phyloP scores from a whole-genome alignment of 2,888 invertebrate genomes.

The Erebia epiphron region DNA sequence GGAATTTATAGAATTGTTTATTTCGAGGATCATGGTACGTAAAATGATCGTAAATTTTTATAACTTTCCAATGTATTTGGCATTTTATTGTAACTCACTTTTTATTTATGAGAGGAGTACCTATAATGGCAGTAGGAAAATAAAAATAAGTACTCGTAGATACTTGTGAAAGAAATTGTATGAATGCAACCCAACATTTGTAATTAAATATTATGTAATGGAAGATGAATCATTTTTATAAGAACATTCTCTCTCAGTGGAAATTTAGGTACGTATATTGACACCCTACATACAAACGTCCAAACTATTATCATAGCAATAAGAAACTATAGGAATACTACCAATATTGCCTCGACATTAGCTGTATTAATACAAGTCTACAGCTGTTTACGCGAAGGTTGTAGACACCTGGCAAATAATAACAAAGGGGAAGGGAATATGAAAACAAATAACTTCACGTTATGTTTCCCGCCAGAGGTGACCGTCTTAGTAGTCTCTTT shows the following conservation, averaged over 20 bases:
- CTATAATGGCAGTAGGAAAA: not conserved
- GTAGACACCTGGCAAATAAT: slow-evolving; percentile 78
- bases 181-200: too few relatives aligned
- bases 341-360: slow-evolving; percentile 4
- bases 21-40: slow-evolving; percentile 18
- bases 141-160: not conserved
- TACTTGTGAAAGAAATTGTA: too few relatives aligned
- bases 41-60: slow-evolving; percentile 25
- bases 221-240: too few relatives aligned
- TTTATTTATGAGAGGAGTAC: not conserved
- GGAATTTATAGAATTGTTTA: slow-evolving; percentile 32
- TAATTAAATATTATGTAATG: too few relatives aligned
- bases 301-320: not conserved
- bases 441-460: slow-evolving; percentile 62
- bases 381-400: slow-evolving; percentile 65
- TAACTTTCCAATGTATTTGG: slow-evolving; percentile 7
- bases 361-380: slow-evolving; percentile 54
- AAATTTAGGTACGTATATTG: too few relatives aligned
- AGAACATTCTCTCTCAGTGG: too few relatives aligned
- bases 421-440: slow-evolving; percentile 66
- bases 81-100: slow-evolving; percentile 1
- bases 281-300: too few relatives aligned
- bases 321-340: not conserved
- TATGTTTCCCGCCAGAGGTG: slow-evolving; percentile 42
- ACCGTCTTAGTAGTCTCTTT: slow-evolving; percentile 38